phyloP scores from a whole-genome alignment of 2,888 invertebrate species.

The Hydrotaea cyrtoneurina region DNA sequence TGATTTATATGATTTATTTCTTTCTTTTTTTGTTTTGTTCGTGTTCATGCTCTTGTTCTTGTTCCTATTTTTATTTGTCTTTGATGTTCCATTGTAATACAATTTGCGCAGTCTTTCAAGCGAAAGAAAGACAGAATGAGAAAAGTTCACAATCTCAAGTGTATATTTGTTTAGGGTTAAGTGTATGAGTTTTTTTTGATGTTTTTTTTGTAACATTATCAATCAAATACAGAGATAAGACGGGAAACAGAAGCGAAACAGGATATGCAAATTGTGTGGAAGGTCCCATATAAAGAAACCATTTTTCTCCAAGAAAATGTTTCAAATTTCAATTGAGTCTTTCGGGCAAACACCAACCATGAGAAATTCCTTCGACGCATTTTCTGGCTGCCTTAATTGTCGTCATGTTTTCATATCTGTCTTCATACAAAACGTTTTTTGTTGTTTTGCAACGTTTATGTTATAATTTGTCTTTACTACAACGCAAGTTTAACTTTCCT shows the following conservation, averaged over 20 bases:
- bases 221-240: constrained; percentile 29
- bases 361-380: constrained; percentile 36
- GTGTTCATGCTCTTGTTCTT: background rate
- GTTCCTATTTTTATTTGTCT: background rate
- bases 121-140: background rate
- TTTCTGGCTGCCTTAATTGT: constrained; percentile 29
- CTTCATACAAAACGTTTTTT: constrained; percentile 28
- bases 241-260: constrained; percentile 2
- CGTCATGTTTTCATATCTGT: background rate
- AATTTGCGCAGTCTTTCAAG: constrained; percentile 55
- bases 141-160: constrained; percentile 56
- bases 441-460: constrained; percentile 48
- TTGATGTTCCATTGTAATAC: background rate
- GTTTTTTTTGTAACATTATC: constrained; percentile 62
- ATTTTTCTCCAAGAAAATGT: constrained; percentile 28
- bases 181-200: constrained; percentile 44
- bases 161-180: constrained; percentile 63
- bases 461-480: constrained; percentile 54
- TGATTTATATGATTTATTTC: constrained; percentile 60
- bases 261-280: constrained; percentile 32
- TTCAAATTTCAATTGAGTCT: constrained; percentile 22
- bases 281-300: background rate
- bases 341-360: background rate
- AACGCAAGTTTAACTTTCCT: constrained; percentile 57
- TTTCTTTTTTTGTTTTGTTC: background rate